phyloP scores from a whole-genome alignment of 2,797 vertebrate genomes.

The Sarcoramphus papa region DNA sequence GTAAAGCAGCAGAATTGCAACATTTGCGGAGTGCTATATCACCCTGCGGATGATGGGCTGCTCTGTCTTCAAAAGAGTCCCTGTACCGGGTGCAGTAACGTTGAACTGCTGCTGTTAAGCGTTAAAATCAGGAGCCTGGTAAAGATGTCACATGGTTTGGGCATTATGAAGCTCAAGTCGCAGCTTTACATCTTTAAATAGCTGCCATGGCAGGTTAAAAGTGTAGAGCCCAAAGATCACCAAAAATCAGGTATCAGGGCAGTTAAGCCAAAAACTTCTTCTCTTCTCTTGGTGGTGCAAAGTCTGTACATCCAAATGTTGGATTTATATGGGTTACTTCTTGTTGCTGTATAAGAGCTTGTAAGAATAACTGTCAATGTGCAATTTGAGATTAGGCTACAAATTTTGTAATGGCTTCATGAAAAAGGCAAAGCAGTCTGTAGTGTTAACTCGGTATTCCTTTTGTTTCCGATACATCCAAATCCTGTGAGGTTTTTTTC shows the following conservation, averaged over 20 bases:
- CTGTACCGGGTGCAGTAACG: not conserved
- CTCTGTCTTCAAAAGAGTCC: not conserved
- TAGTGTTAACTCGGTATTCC: not conserved
- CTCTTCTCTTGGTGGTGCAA: not conserved
- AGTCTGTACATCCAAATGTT: accelerated
- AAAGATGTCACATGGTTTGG: not conserved
- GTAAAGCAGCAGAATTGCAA: not conserved
- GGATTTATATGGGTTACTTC: not conserved
- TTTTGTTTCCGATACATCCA: not conserved
- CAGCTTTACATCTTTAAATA: slow-evolving; percentile 35
- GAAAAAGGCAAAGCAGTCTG: not conserved
- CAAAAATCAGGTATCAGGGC: not conserved
- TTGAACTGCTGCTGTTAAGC: not conserved
- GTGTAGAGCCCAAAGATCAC: not conserved
- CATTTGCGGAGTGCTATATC: not conserved
- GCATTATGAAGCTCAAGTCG: not conserved
- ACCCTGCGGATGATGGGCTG: not conserved
- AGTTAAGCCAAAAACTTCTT: not conserved
- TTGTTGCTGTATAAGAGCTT: not conserved
- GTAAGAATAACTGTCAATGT: not conserved
- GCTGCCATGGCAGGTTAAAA: not conserved
- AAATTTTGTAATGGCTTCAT: not conserved
- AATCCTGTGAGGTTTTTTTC: not conserved
- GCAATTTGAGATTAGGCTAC: not conserved
- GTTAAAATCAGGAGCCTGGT: not conserved